phyloP scores from a whole-genome alignment of 2,113 vertebrate species.

The Athene noctua region DNA sequence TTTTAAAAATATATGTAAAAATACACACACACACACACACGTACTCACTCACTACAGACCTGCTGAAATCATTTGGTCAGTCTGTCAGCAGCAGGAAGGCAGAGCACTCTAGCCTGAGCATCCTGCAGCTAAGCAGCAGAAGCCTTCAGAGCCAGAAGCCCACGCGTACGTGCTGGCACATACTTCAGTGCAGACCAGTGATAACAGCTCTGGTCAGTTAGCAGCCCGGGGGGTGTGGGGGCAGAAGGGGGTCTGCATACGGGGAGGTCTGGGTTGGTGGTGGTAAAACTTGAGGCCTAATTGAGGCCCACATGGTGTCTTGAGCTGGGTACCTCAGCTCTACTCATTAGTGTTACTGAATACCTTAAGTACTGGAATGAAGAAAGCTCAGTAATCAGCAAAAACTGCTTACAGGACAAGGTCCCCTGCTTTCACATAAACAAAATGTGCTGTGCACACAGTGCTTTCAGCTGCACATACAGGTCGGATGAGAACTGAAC shows the following conservation, averaged over 20 bases:
- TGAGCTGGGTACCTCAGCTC: background rate
- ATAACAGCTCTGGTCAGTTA: background rate
- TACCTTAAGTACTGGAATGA: background rate
- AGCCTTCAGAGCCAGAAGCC: background rate
- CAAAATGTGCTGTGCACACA: background rate
- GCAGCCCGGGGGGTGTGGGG: background rate
- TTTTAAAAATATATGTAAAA: background rate
- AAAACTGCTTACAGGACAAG: background rate
- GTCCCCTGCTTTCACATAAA: background rate
- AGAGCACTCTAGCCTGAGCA: background rate
- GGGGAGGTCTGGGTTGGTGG: background rate
- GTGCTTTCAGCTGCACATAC: background rate
- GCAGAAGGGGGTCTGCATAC: background rate
- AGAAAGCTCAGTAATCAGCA: background rate
- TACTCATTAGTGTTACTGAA: background rate
- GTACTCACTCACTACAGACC: background rate
- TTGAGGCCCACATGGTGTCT: too few relatives aligned
- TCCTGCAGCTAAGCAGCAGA: background rate
- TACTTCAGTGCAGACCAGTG: background rate
- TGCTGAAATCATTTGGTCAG: background rate
- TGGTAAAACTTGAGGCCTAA: background rate
- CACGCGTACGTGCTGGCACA: accelerated
- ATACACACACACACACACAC: accelerated
- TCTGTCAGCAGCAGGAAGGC: background rate
- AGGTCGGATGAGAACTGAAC: background rate